Base-by-base conservation (phyloP, 2,888 invertebrate species). In the Baronia brevicornis region DNA sequence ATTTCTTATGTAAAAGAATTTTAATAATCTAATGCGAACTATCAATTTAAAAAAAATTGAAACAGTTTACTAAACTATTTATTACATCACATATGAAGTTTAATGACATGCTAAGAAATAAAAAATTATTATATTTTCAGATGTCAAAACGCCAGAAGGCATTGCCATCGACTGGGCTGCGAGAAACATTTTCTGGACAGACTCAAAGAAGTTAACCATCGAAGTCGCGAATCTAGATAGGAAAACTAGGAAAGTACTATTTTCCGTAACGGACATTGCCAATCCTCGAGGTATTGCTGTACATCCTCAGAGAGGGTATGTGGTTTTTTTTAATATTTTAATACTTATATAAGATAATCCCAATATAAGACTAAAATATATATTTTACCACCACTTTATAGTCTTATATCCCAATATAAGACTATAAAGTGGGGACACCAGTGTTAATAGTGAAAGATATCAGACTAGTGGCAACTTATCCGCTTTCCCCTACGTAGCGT, bases 281-380 rank as follows among this genome's bases (percentile, higher is more conserved):
- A 97, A 98, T 84, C 98, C 98, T 0, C 88, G 98, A 61, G 97
- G 97, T 38, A 96, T 99, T 50, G 96, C 94, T 3, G 92, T 97
- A 4, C 97, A 98, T 87, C 94, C 97, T 18, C 89, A 88, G 44
- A 86, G 90, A 77, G 94, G 94, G 93, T 94, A 84, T 70, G 66
- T 38, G n/a, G 11, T 15, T 20, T n/a, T 24, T 14, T 5, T 15
- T 25, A 18, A 12, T 7, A 15, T 23, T 5, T 28, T 13, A 4
- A 13, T 3, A 24, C 12, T 12, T n/a, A n/a, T n/a, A n/a, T n/a
- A n/a, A n/a, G n/a, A n/a, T n/a, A n/a, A n/a, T n/a, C n/a, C n/a
- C n/a, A n/a, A n/a, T n/a, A n/a, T n/a, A n/a, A n/a, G n/a, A n/a
- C n/a, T n/a, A n/a, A n/a, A n/a, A n/a, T n/a, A n/a, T n/a, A n/a